phyloP scores from a whole-genome alignment of 2,113 vertebrate genomes.

The Camelus bactrianus region DNA sequence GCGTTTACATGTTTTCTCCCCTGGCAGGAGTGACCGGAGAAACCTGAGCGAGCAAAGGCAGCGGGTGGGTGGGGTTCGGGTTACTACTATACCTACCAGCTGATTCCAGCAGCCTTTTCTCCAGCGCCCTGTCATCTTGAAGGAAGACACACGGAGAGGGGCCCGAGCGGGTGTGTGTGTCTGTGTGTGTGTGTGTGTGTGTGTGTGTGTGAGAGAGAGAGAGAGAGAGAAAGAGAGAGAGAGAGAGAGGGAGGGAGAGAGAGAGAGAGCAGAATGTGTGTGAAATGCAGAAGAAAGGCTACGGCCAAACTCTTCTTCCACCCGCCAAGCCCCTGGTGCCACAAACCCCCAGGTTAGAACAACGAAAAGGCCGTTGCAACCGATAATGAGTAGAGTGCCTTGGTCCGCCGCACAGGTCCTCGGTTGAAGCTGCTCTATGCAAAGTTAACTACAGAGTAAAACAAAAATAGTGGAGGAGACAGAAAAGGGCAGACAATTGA shows the following conservation, averaged over 20 bases:
- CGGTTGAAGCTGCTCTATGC: constrained; percentile 48
- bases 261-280: constrained; percentile 10
- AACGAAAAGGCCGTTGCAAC: constrained; percentile 32
- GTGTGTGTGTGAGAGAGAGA: background rate
- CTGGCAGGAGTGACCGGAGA: constrained; percentile 75
- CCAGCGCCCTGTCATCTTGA: constrained; percentile 82
- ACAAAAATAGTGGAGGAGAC: constrained; percentile 80
- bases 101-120: constrained; percentile 82
- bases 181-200: background rate
- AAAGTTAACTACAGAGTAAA: constrained; percentile 78
- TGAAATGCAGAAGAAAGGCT: constrained; percentile 65
- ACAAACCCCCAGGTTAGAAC: constrained; percentile 53
- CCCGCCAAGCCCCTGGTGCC: background rate
- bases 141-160: constrained; percentile 68
- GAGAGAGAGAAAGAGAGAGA: background rate
- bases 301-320: constrained; percentile 74
- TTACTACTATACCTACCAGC: constrained; percentile 82
- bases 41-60: constrained; percentile 79
- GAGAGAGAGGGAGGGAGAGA: too few relatives aligned
- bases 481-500: constrained; percentile 80
- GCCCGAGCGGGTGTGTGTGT: background rate
- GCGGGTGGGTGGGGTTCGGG: constrained; percentile 79
- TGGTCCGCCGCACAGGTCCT: constrained; percentile 50
- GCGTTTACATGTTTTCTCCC: constrained; percentile 72
- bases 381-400: background rate